Base-by-base conservation (phyloP, 2,888 invertebrate species). In the Plagodis pulveraria region DNA sequence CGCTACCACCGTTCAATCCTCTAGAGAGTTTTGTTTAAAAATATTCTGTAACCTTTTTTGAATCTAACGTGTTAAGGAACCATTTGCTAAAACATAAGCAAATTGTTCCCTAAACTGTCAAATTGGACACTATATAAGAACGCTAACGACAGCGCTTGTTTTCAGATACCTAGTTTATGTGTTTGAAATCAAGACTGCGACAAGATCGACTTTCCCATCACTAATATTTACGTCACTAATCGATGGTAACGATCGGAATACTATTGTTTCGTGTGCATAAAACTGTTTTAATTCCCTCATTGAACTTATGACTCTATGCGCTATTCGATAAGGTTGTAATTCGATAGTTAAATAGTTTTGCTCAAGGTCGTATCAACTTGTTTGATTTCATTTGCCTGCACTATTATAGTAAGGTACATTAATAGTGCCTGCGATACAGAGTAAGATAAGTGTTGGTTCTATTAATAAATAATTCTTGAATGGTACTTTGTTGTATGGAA, bases 211-310 rank as follows among this genome's bases (percentile, higher is more conserved):
- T 55, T 43, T 56, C 63, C 60, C 65, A 42, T 54, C 65, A 41
- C 68, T 62, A 66, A 70, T 66, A 58, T 33, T 84, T 83, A 80
- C 84, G 73, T 80, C 80, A 83, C 63, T 80, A 83, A 84, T 84
- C 84, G 81, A 81, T 76, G 66, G 73, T 61, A 67, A 71, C 74
- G 69, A 83, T 82, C 79, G 80, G 76, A 76, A 75, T 70, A 71
- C 75, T 68, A 76, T 82, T 84, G 81, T 83, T 80, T 72, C 70
- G 69, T 67, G 70, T 76, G 76, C 77, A 76, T 67, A 71, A 70
- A 70, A 58, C 72, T 65, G 58, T 65, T 64, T 67, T 52, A 41
- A 43, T 41, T 56, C 41, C 6, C 55, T 55, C 42, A 11, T 44
- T 41, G 40, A 45, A 47, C 55, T 58, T 62, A 62, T 46, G 66